Conservation (phyloP, 2,797 vertebrate genomes). For the Tragelaphus oryx region DNA sequence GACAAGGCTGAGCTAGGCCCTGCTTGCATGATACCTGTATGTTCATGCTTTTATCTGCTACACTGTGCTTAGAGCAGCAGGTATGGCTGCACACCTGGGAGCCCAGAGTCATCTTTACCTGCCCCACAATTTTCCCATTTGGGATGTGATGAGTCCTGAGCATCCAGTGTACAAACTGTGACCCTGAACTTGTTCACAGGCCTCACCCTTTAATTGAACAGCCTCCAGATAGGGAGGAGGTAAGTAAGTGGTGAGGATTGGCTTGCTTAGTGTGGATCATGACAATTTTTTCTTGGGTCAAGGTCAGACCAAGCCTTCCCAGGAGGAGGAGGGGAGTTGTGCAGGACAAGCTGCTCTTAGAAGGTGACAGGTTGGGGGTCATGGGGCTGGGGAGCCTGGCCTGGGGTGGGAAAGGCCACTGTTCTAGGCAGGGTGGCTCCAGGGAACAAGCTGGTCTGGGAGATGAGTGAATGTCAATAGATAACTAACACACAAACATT, state of each 20-base stretch:
- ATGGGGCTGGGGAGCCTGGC: not conserved
- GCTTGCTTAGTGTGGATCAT: not conserved
- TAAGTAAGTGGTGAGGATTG: not conserved
- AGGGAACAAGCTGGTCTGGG: not conserved
- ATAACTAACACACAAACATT: not conserved
- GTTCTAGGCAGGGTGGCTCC: not conserved
- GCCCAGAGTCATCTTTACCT: not conserved
- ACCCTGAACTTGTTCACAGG: not conserved
- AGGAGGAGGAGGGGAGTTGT: not conserved
- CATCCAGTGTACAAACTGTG: not conserved
- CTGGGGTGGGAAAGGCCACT: not conserved
- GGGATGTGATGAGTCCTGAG: not conserved
- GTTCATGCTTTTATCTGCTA: not conserved
- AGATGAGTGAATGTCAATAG: not conserved
- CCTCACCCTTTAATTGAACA: not conserved
- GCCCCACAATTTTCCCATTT: rapidly evolving
- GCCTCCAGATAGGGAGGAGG: not conserved
- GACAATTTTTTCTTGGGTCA: not conserved
- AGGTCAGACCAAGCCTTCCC: not conserved
- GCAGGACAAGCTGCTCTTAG: not conserved
- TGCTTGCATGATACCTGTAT: not conserved
- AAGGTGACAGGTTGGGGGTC: not conserved
- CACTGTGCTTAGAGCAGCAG: not conserved
- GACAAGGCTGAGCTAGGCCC: not conserved
- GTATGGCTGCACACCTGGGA: not conserved